Base-by-base conservation (phyloP, 2,797 vertebrate genomes). In the Emys orbicularis region DNA sequence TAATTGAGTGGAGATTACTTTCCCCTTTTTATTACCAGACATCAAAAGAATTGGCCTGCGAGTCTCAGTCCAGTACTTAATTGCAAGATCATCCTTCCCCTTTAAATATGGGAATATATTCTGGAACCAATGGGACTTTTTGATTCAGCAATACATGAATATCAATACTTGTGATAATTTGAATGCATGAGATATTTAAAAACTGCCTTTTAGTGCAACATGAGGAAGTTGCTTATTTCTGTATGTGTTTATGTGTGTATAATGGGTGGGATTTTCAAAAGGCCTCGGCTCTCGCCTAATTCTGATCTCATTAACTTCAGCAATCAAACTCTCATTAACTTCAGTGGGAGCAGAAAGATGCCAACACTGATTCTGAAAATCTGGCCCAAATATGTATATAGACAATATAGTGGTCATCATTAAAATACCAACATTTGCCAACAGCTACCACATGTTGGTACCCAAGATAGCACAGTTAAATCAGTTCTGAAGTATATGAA, bases 361-460 rank as follows among this genome's bases (percentile, higher is more conserved):
- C 0, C 1, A 53, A 47, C 13, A 29, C 5, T 4, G 25, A n/a
- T 72, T 72, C 37, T 44, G 27, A 57, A 50, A 50, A 49, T 21
- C 7, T 21, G 0, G 0, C 52, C 25, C 56, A 47, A 12, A 53
- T 4, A 25, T 21, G 18, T 2, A 27, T 6, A 21, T 61, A 29
- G 29, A 54, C 54, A 54, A 15, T 61, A 61, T 53, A 34, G 3
- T 0, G 27, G 31, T n/a, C n/a, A 29, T 56, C 1, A 0, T 79
- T 29, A 44, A 37, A 54, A 47, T 47, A 74, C 8, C 72, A 54
- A 44, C 65, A 34, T 47, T 29, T 76, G 56, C 84, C n/a, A 29
- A 68, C 1, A 0, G 41, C 25, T 65, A 6, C 41, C 5, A 10
- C 1, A 0, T 8, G 2, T 44, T 5, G 47, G 23, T 77, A 31